These are phyloP conservation scores for Antennarius striatus DNA, from an alignment of 2,113 vertebrate species.

Conservation along the genomic window DNA sequence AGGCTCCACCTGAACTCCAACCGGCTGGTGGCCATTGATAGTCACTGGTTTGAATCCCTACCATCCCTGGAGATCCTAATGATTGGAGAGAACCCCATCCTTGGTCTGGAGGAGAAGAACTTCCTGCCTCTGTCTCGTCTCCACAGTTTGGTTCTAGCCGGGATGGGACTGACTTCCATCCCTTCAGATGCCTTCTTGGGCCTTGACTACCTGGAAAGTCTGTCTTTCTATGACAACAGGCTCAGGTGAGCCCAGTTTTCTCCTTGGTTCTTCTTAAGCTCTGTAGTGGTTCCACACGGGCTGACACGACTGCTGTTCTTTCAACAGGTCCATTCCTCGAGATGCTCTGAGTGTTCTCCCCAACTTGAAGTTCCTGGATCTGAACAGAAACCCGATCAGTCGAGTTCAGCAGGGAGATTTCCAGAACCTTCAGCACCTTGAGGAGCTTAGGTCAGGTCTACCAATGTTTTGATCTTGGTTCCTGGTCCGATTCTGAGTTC, in stretches of 20 bases:
- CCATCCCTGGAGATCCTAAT: conserved; percentile 86
- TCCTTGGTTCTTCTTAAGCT: background rate
- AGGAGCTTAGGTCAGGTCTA: conserved; percentile 76
- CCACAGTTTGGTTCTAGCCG: conserved; percentile 83
- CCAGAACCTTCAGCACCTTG: conserved; percentile 79
- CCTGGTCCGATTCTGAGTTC: no score
- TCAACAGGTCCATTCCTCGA: conserved; percentile 71
- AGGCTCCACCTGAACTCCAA: conserved; percentile 86
- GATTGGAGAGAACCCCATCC: conserved; percentile 85
- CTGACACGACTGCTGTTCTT: background rate
- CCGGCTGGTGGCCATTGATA: conserved; percentile 78
- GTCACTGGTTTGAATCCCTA: conserved; percentile 83
- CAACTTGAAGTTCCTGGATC: conserved; percentile 84
- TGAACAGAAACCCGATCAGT: conserved; percentile 83
- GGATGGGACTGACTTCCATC: conserved; percentile 80
- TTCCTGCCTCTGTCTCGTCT: conserved; percentile 81
- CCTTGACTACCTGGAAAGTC: conserved; percentile 83
- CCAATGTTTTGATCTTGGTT: background rate
- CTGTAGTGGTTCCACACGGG: background rate
- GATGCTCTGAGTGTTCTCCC: conserved; percentile 77
- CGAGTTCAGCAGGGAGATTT: conserved; percentile 80
- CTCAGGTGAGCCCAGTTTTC: conserved; percentile 46
- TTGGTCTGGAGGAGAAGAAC: conserved; percentile 79
- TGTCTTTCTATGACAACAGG: conserved; percentile 83
- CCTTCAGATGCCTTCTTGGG: conserved; percentile 80